These are phyloP conservation scores for Picus viridis DNA, from an alignment of 2,797 vertebrate species.

Conservation along the genomic window DNA sequence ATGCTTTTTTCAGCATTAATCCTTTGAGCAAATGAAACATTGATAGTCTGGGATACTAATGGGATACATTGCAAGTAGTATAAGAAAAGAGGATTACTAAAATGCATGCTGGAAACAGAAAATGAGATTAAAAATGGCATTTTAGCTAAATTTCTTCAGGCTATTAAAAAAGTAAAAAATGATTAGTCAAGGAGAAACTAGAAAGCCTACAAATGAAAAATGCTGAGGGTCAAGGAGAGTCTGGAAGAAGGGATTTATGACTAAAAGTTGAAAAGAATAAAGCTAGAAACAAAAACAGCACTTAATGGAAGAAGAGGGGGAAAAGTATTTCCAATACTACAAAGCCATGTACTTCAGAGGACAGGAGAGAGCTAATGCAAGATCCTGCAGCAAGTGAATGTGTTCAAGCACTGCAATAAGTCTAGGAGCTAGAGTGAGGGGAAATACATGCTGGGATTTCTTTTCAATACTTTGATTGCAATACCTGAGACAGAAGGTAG, in stretches of 20 bases:
- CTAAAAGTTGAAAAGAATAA: background rate
- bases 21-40: slow-evolving; percentile 65
- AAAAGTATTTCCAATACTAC: background rate
- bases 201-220: slow-evolving; percentile 43
- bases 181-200: slow-evolving; percentile 65
- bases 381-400: background rate
- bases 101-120: slow-evolving; percentile 62
- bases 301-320: background rate
- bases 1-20: slow-evolving; percentile 68
- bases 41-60: slow-evolving; percentile 62
- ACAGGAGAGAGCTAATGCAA: background rate
- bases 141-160: slow-evolving; percentile 56
- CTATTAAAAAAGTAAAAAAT: slow-evolving; percentile 52
- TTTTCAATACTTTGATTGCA: background rate
- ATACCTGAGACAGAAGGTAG: background rate
- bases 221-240: slow-evolving; percentile 30
- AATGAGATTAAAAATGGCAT: slow-evolving; percentile 70
- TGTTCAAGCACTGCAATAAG: background rate
- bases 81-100: slow-evolving; percentile 71
- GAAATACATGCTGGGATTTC: background rate
- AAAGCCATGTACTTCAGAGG: background rate
- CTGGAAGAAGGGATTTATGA: slow-evolving; percentile 1
- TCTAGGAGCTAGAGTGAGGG: background rate
- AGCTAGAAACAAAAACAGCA: background rate
- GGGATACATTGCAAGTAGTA: slow-evolving; percentile 56